phyloP scores from a whole-genome alignment of 1,140 invertebrate genomes.

The Eupeodes corollae region DNA sequence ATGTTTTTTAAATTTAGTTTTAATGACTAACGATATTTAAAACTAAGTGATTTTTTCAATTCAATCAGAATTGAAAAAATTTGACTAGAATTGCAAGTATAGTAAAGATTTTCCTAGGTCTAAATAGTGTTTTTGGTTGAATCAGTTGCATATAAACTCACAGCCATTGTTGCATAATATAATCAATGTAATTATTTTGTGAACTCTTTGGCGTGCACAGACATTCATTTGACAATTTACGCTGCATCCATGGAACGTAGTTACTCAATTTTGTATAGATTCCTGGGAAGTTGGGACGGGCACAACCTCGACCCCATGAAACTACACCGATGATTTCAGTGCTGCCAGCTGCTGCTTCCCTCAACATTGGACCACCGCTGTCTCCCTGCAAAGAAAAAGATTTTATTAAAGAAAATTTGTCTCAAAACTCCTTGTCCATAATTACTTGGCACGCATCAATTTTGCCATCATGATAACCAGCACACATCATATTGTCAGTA shows the following conservation, averaged over 20 bases:
- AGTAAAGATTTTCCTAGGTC: too few relatives aligned
- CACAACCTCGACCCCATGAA: constrained; percentile 66
- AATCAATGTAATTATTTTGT: background rate
- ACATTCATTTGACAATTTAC: constrained; percentile 42
- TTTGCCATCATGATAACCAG: constrained; percentile 55
- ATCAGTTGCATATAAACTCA: too few relatives aligned
- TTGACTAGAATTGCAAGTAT: too few relatives aligned
- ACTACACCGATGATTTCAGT: constrained; percentile 51
- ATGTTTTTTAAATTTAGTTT: too few relatives aligned
- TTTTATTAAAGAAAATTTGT: constrained; percentile 2
- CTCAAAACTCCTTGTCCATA: constrained; percentile 4
- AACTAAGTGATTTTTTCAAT: too few relatives aligned
- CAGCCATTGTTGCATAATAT: too few relatives aligned
- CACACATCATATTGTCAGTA: constrained; percentile 68
- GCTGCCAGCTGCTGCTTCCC: constrained; percentile 35
- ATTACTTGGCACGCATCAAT: constrained; percentile 62
- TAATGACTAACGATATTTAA: too few relatives aligned
- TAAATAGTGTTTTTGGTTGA: too few relatives aligned
- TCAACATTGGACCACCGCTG: constrained; percentile 45
- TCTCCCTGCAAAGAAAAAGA: constrained; percentile 37
- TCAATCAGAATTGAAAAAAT: too few relatives aligned
- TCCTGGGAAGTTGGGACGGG: constrained; percentile 58
- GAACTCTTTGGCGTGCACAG: constrained; percentile 37
- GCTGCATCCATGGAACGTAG: constrained; percentile 56
- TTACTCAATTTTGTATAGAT: constrained; percentile 61